Base-by-base conservation (phyloP, 2,888 invertebrate species). In the Minunthozetes semirufus region DNA sequence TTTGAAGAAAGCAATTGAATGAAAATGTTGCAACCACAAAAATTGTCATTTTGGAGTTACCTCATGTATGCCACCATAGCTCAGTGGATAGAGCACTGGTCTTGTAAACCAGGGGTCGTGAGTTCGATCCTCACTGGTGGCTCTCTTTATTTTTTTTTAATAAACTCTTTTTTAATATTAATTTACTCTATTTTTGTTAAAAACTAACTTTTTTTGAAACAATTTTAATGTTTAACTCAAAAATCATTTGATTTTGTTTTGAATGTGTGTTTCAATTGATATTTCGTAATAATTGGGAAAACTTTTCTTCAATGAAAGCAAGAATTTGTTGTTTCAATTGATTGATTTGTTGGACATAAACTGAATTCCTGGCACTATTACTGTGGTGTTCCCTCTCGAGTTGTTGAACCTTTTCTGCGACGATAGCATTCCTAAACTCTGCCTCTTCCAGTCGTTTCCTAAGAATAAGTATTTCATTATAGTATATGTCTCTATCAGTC, bases 81-180 rank as follows among this genome's bases (percentile, higher is more conserved):
- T 74, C 66, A 74, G 74, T 66, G 74, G 74, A 50, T 73, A 74
- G 74, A 74, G 66, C 74, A 66, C 66, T 74, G 74, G 74, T 74
- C 74, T 74, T 74, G 74, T 74, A 74, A 74, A 74, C 74, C 74
- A 74, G 66, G 66, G 74, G 74, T 74, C 74, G 74, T 74, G 74
- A 74, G 74, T 74, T 74, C 74, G 68, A 74, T 74, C 68, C 74
- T 74, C 74, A 74, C 74, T 74, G 74, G 38, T 66, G 74, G 74
- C 74, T 68, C 17, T 17, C 25, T 25, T n/a, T 61, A 2, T 61
- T 53, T 53, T 22, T 19, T 13, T n/a, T n/a, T n/a, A 53, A 13
- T 11, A 42, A 42, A 42, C 8, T 42, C 9, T 42, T 42, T 9
- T 42, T 8, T 13, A n/a, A n/a, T n/a, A n/a, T n/a, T n/a, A n/a